Evolutionary conservation across 2,797 vertebrate species (phyloP).

Genomic region (Melanotaenia boesemani): DNA sequence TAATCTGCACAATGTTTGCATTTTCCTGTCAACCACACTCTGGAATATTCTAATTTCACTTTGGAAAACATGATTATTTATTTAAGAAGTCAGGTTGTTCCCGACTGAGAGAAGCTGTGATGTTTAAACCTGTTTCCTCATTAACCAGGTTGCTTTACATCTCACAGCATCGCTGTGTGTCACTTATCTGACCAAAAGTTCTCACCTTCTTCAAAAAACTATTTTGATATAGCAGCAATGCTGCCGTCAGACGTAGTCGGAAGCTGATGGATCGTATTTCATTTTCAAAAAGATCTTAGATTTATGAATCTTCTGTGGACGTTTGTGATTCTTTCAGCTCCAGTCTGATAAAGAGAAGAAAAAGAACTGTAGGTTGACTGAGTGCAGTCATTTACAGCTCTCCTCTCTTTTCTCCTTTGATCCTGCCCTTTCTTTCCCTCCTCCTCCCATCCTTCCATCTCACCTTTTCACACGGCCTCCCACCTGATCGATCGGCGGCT

Average conservation of each 20-base stretch:
- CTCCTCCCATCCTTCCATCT: background rate
- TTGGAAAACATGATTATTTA: too few species aligned
- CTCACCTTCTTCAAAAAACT: too few species aligned
- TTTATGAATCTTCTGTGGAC: conserved; percentile 1
- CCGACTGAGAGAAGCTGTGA: too few species aligned
- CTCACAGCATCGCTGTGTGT: too few species aligned
- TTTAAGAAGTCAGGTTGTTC: too few species aligned
- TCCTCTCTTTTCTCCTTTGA: background rate
- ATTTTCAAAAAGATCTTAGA: background rate
- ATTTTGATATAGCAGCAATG: too few species aligned
- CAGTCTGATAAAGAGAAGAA: background rate
- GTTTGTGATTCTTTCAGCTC: conserved; percentile 18
- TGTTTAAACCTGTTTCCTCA: too few species aligned
- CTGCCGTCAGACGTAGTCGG: background rate
- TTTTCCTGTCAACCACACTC: too few species aligned
- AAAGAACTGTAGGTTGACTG: background rate
- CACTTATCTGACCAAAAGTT: too few species aligned
- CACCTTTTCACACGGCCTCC: conserved; percentile 21
- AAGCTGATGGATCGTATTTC: background rate
- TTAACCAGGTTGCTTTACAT: too few species aligned
- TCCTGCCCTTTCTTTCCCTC: background rate
- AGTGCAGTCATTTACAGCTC: background rate
- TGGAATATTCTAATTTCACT: too few species aligned
- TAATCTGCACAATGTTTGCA: too few species aligned
- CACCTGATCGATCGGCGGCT: conserved; percentile 13